These are phyloP conservation scores for Leucophora obtusa DNA, from an alignment of 2,888 invertebrate genomes.

Conservation along the genomic window DNA sequence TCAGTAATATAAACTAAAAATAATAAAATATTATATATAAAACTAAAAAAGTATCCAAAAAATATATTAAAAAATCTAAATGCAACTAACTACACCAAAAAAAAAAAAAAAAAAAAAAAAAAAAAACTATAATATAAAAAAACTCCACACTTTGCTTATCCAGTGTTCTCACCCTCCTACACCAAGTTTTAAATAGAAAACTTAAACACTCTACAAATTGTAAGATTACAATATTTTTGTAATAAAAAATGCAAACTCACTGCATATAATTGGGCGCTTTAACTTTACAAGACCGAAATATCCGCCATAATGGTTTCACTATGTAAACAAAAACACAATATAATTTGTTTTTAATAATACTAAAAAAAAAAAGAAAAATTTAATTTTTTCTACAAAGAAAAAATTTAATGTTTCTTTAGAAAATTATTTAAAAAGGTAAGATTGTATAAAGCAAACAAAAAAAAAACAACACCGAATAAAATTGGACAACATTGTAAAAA, in stretches of 20 bases:
- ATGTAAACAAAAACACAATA: conserved; percentile 65
- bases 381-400: conserved; percentile 51
- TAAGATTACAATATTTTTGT: conserved; percentile 1
- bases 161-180: conserved; percentile 75
- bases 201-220: conserved; percentile 30
- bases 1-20: not conserved
- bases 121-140: not conserved
- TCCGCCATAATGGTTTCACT: conserved; percentile 77
- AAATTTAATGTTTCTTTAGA: conserved; percentile 49
- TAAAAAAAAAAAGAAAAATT: conserved; percentile 50
- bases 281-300: conserved; percentile 77
- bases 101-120: not conserved
- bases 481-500: conserved; percentile 41
- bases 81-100: conserved; percentile 5
- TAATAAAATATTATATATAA: not conserved
- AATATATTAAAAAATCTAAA: conserved; percentile 7
- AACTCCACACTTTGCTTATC: conserved; percentile 69
- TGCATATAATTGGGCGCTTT: conserved; percentile 73
- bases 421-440: conserved; percentile 53
- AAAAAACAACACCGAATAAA: not conserved
- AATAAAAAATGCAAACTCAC: conserved; percentile 54
- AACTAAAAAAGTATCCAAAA: conserved; percentile 1
- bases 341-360: not conserved
- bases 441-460: conserved; percentile 15
- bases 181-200: conserved; percentile 50